Evolutionary conservation across 2,113 vertebrate species (phyloP).

Genomic region (Tragelaphus strepsiceros): DNA sequence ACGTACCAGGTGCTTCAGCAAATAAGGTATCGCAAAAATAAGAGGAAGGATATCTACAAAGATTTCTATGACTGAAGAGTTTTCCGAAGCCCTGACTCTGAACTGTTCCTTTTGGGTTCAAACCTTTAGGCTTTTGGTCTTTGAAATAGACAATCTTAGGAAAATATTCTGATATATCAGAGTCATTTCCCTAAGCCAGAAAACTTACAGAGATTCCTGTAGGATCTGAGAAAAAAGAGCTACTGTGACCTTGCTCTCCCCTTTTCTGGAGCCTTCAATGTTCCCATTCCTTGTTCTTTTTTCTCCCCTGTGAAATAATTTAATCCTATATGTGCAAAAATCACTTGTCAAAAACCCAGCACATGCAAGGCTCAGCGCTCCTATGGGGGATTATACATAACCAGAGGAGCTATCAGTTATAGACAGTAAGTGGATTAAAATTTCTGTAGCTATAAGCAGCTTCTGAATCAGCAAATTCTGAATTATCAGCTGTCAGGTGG

Average conservation of each 20-base stretch:
- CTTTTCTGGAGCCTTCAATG: background rate
- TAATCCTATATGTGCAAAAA: conserved; percentile 39
- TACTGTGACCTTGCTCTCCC: conserved; percentile 14
- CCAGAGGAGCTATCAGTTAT: background rate
- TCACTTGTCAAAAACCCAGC: conserved; percentile 29
- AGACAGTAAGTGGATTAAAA: background rate
- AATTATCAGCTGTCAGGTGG: conserved; percentile 42
- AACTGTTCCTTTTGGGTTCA: background rate
- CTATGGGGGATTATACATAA: background rate
- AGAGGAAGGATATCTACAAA: background rate
- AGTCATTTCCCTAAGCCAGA: background rate
- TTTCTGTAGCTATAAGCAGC: conserved; percentile 40
- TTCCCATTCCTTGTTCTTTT: background rate
- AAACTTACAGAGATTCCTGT: background rate
- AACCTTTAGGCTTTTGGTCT: background rate
- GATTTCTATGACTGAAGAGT: background rate
- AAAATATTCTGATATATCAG: background rate
- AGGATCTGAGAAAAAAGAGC: background rate
- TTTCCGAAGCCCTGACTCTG: background rate
- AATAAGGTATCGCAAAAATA: background rate
- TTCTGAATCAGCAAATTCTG: conserved; percentile 27
- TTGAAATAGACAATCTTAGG: background rate
- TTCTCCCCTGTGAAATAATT: conserved; percentile 52
- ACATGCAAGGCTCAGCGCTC: background rate
- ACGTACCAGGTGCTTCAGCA: background rate